Evolutionary conservation across 2,113 vertebrate genomes (phyloP).

Genomic region (Dromiciops gliroides): DNA sequence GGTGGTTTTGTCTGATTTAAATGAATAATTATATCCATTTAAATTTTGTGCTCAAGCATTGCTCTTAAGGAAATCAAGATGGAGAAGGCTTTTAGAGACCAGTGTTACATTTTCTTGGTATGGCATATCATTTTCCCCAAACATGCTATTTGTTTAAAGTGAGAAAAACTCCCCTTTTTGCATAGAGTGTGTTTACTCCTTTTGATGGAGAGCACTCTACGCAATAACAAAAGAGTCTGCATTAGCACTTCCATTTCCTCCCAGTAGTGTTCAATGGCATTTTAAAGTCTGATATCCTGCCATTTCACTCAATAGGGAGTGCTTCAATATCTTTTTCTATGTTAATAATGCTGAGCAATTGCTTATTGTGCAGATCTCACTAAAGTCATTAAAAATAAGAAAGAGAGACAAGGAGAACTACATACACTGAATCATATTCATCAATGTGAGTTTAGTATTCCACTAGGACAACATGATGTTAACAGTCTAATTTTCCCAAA

Average conservation of each 20-base stretch:
- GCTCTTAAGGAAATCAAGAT: not conserved
- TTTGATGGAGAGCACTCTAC: not conserved
- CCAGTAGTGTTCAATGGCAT: not conserved
- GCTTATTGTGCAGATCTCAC: not conserved
- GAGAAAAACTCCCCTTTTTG: slow-evolving; percentile 38
- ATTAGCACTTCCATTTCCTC: not conserved
- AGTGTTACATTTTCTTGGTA: not conserved
- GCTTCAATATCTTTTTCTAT: not conserved
- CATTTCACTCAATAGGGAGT: slow-evolving; percentile 10
- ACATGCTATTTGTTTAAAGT: slow-evolving; percentile 5
- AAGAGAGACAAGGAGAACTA: not conserved
- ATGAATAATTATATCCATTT: not conserved
- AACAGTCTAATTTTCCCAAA: not conserved
- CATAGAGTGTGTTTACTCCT: slow-evolving; percentile 4
- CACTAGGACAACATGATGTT: not conserved
- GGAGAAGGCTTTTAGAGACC: not conserved
- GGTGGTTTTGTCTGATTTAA: not conserved
- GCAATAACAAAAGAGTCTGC: not conserved
- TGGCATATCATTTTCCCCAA: not conserved
- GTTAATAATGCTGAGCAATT: not conserved
- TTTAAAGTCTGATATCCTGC: not conserved
- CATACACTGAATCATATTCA: not conserved
- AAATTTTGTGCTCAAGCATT: not conserved
- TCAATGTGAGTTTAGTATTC: not conserved
- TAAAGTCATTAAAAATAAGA: not conserved